Evolutionary conservation across 2,113 vertebrate species (phyloP).

Genomic region (Fregetta grallaria): DNA sequence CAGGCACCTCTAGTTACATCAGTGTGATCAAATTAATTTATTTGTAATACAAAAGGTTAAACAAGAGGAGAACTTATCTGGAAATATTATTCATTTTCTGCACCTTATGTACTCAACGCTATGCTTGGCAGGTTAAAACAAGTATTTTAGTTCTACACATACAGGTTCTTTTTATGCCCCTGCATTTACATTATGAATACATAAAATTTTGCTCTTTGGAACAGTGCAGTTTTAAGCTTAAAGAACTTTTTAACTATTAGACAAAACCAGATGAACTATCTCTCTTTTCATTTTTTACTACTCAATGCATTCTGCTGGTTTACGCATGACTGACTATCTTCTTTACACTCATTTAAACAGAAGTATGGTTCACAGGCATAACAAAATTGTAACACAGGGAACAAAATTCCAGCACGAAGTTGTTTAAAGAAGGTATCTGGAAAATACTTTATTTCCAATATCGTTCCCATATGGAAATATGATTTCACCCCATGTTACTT

Average conservation of each 20-base stretch:
- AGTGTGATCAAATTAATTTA: not conserved
- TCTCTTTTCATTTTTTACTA: not conserved
- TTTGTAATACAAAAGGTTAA: not conserved
- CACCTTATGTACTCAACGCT: not conserved
- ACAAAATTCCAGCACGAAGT: not conserved
- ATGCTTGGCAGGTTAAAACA: not conserved
- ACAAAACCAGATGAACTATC: not conserved
- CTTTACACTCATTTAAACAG: not conserved
- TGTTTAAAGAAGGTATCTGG: not conserved
- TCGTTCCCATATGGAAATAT: not conserved
- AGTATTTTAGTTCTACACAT: not conserved
- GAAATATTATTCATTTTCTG: not conserved
- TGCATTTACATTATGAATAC: not conserved
- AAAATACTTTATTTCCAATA: not conserved
- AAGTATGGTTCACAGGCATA: not conserved
- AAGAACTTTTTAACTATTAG: not conserved
- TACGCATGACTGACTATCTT: not conserved
- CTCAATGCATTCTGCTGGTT: not conserved
- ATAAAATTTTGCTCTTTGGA: not conserved
- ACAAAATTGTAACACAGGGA: not conserved
- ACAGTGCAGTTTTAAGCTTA: not conserved
- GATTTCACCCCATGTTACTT: not conserved
- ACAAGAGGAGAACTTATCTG: not conserved
- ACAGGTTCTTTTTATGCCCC: not conserved
- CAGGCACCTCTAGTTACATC: not conserved